Evolutionary conservation across 2,797 vertebrate species (phyloP).

Genomic region (Channa striata): DNA sequence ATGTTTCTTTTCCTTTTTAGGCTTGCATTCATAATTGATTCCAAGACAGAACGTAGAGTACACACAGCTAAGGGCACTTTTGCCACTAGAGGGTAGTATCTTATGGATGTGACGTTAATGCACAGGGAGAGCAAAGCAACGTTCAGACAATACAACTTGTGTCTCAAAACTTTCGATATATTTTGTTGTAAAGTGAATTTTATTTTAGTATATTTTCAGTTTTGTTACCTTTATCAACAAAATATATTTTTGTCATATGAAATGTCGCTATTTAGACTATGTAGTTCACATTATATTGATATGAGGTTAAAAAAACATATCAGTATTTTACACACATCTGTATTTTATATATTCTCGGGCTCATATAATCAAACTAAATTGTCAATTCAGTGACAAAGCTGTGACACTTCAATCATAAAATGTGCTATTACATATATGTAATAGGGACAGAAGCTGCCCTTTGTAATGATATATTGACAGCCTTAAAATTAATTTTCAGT

Average conservation of each 20-base stretch:
- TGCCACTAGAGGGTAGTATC: conserved; percentile 85
- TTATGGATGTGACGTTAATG: conserved; percentile 66
- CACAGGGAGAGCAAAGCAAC: conserved; percentile 36
- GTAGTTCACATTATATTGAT: conserved; percentile 5
- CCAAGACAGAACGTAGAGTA: conserved; percentile 9
- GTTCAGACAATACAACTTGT: conserved; percentile 14
- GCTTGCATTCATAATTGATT: conserved; percentile 25
- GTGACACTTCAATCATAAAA: conserved; percentile 33
- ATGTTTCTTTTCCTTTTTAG: conserved; percentile 3
- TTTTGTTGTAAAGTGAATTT: neutral
- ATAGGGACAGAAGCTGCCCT: conserved; percentile 20
- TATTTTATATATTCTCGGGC: conserved; percentile 16
- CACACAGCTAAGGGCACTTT: conserved; percentile 25
- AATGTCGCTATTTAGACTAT: neutral
- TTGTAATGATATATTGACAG: conserved; percentile 58
- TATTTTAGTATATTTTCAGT: neutral
- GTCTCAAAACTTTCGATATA: conserved; percentile 14
- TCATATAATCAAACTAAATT: conserved; percentile 25
- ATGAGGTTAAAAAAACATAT: neutral
- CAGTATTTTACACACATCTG: conserved; percentile 4
- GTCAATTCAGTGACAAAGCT: conserved; percentile 23
- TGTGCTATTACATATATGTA: conserved; percentile 26
- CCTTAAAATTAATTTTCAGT: conserved; percentile 65
- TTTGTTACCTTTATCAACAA: conserved; percentile 12
- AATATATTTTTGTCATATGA: neutral